These are phyloP conservation scores for Macaria notata DNA, from an alignment of 2,888 invertebrate species.

Conservation along the genomic window DNA sequence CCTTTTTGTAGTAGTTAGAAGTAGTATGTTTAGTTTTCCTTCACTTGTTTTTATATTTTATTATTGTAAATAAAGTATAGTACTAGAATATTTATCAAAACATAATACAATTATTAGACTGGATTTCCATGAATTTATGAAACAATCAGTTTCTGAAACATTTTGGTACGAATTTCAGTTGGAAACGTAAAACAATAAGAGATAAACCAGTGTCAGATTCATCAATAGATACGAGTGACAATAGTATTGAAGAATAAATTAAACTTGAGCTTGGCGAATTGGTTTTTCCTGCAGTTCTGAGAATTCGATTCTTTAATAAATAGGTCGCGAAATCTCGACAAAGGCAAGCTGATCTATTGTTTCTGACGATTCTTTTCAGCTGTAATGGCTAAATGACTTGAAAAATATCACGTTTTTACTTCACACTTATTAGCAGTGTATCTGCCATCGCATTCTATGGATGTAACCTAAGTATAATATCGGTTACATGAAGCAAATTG, in stretches of 20 bases:
- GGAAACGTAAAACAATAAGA: constrained; percentile 12
- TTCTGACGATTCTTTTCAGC: constrained; percentile 31
- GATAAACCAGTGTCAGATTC: constrained; percentile 17
- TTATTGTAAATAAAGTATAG: no score
- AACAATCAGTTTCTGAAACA: background rate
- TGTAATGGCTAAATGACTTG: background rate
- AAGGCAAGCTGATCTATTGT: constrained; percentile 38
- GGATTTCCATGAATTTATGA: no score
- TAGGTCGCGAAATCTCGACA: constrained; percentile 36
- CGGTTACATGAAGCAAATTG: background rate
- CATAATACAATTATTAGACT: no score
- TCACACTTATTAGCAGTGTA: constrained; percentile 1
- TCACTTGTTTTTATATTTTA: no score
- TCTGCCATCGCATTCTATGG: constrained; percentile 6
- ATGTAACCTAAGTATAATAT: background rate
- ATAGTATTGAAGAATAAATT: constrained; percentile 25
- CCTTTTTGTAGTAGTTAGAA: no score
- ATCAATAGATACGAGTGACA: constrained; percentile 13
- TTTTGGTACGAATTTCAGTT: constrained; percentile 5
- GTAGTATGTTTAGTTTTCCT: no score
- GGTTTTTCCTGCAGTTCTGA: constrained; percentile 35
- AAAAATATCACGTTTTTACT: constrained; percentile 2
- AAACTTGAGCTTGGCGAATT: constrained; percentile 21
- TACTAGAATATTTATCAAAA: no score
- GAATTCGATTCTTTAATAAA: constrained; percentile 32